Evolutionary conservation across 2,797 vertebrate genomes (phyloP).

Genomic region (Mus spretus): DNA sequence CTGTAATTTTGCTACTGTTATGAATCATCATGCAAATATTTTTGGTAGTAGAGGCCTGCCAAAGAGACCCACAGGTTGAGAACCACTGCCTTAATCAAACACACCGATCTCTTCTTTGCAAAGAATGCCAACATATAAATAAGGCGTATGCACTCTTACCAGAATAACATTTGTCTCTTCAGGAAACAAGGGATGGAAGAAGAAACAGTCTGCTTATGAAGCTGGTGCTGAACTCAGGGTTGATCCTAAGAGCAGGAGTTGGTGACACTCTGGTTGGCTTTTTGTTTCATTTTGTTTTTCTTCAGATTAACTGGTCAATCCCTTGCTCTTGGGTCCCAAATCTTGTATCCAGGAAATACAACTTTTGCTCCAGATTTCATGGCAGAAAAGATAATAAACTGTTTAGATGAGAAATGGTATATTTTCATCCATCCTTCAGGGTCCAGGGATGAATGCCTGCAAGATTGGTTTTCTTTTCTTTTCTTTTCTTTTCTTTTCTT

Average conservation of each 20-base stretch:
- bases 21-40: too few species aligned
- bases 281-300: not conserved
- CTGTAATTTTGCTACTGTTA: not conserved
- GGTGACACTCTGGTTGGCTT: not conserved
- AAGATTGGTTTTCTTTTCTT: not conserved
- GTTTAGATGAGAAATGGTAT: not conserved
- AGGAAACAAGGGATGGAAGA: not conserved
- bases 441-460: not conserved
- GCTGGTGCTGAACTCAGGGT: constrained; percentile 1
- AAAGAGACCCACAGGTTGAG: not conserved
- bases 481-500: too few species aligned
- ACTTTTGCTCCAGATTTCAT: not conserved
- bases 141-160: not conserved
- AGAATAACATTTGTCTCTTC: not conserved
- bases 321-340: constrained; percentile 18
- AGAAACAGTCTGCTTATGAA: constrained; percentile 2
- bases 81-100: not conserved
- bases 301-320: not conserved
- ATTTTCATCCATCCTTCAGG: not conserved
- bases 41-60: too few species aligned
- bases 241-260: not conserved
- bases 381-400: not conserved
- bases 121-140: not conserved
- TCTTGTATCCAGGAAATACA: not conserved
- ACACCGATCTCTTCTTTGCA: not conserved